Evolutionary conservation across 23 tunicate species (phyloP), one percentile per base, ranked within the genome.

Genomic region (Oikopleura albicans): DNA sequence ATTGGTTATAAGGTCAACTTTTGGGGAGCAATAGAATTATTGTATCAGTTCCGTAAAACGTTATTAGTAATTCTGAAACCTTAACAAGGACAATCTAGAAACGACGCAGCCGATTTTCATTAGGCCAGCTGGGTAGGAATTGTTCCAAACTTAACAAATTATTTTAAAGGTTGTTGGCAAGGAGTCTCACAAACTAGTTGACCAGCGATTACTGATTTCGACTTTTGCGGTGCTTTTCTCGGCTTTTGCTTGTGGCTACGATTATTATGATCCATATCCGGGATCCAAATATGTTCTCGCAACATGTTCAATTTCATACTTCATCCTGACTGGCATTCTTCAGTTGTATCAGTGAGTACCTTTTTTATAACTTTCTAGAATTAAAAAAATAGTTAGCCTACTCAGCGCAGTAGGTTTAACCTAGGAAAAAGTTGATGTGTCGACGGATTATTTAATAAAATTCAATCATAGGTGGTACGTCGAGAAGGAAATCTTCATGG

Each of bases 381-480:
- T n/a, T n/a, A n/a, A n/a, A n/a, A n/a, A n/a, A n/a, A n/a, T n/a
- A n/a, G n/a, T n/a, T n/a, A n/a, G n/a, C n/a, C n/a, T n/a, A n/a
- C n/a, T n/a, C n/a, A n/a, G n/a, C n/a, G n/a, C n/a, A n/a, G n/a
- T n/a, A n/a, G n/a, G n/a, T n/a, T n/a, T n/a, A n/a, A n/a, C n/a
- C n/a, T n/a, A n/a, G n/a, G n/a, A n/a, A n/a, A n/a, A n/a, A n/a
- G n/a, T n/a, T n/a, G n/a, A n/a, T n/a, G n/a, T n/a, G n/a, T n/a
- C n/a, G n/a, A n/a, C n/a, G n/a, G n/a, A n/a, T n/a, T n/a, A n/a
- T n/a, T n/a, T n/a, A n/a, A n/a, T n/a, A n/a, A n/a, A n/a, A n/a
- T n/a, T n/a, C n/a, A n/a, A n/a, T 29, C 37, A 22, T 16, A 71
- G 79, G 79, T 71, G 79, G 79, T 71, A 71, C 79, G 79, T 71